Conservation (phyloP, 2,797 vertebrate genomes). For the Sebastes miniatus region DNA sequence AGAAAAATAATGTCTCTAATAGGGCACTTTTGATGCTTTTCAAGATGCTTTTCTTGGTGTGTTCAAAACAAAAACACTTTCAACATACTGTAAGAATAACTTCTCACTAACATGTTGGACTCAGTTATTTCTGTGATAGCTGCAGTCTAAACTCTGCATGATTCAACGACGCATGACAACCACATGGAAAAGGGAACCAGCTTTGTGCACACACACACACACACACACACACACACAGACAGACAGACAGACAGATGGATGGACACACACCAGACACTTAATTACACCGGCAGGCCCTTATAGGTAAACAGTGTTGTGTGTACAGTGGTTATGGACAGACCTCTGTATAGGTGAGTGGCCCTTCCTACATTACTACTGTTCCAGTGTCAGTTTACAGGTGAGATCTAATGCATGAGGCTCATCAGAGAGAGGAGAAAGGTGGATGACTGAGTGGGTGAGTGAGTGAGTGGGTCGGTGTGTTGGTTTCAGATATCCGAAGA, state of each 20-base stretch:
- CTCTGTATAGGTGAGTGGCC: conserved; percentile 19
- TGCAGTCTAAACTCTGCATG: conserved; percentile 19
- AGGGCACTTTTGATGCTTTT: background rate
- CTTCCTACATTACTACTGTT: conserved; percentile 1
- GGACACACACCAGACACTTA: background rate
- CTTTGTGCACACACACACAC: background rate
- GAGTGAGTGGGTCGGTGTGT: background rate
- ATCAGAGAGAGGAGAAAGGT: conserved; percentile 11
- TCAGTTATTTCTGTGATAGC: background rate
- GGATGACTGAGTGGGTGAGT: background rate
- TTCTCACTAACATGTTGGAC: background rate
- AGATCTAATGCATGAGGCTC: conserved; percentile 25
- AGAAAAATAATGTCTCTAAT: background rate
- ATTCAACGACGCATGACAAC: conserved; percentile 39
- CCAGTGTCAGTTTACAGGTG: conserved; percentile 40
- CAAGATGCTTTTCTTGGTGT: background rate
- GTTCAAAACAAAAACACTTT: background rate
- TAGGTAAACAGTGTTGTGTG: conserved; percentile 54
- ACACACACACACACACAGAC: background rate
- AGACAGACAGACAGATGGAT: background rate
- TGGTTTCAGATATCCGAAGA: background rate
- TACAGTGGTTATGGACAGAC: conserved; percentile 23
- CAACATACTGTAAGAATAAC: background rate
- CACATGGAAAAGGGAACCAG: conserved; percentile 48
- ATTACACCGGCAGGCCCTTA: conserved; percentile 12